phyloP scores from a whole-genome alignment of 1,140 invertebrate species.

The Saccostrea echinata region DNA sequence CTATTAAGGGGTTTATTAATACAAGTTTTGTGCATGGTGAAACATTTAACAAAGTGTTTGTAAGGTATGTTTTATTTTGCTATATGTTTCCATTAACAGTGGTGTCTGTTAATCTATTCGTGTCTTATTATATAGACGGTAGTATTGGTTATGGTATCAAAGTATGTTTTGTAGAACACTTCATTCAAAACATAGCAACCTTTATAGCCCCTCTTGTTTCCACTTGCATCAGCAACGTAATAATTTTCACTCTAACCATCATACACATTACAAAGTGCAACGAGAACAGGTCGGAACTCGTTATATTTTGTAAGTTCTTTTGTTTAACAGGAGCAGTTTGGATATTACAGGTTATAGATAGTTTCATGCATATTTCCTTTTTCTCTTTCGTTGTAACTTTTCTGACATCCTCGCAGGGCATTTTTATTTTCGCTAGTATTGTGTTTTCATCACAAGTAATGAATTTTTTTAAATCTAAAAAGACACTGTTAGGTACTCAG shows the following conservation, averaged over 20 bases:
- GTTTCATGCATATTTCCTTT: constrained; percentile 37
- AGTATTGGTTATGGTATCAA: constrained; percentile 6
- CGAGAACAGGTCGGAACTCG: background rate
- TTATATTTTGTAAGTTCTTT: constrained; percentile 47
- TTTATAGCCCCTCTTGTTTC: constrained; percentile 38
- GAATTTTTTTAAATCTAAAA: too few species aligned
- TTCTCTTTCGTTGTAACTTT: constrained; percentile 45
- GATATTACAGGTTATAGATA: constrained; percentile 46
- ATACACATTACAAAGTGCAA: constrained; percentile 28
- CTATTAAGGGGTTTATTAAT: background rate
- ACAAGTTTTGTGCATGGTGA: background rate
- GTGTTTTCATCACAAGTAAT: background rate
- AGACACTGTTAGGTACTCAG: too few species aligned
- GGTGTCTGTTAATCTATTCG: background rate
- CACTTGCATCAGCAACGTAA: constrained; percentile 41
- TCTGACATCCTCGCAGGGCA: constrained; percentile 44
- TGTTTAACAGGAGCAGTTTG: constrained; percentile 49
- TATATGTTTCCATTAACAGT: background rate
- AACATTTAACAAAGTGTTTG: background rate
- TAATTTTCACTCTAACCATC: constrained; percentile 42
- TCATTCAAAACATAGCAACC: background rate
- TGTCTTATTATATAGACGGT: background rate
- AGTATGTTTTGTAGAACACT: constrained; percentile 38
- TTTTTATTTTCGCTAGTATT: constrained; percentile 52
- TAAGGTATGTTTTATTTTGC: background rate